Evolutionary conservation across 2,888 invertebrate genomes (phyloP).

Genomic region (Caenorhabditis sp.): DNA sequence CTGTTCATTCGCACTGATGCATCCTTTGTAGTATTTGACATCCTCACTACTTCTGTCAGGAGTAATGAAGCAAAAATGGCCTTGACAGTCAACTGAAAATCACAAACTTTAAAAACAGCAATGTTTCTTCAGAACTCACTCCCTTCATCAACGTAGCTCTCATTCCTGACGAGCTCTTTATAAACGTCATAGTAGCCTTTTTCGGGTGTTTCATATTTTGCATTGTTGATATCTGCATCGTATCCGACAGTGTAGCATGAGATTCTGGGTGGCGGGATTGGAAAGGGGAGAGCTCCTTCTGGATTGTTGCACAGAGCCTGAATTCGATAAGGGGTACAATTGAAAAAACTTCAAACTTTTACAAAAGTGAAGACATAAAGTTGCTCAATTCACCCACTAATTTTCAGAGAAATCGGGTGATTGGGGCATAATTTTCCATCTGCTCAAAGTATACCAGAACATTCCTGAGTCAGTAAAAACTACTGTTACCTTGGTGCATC

Average conservation of each 20-base stretch:
- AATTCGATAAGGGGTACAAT: too few relatives aligned
- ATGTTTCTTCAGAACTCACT: background rate
- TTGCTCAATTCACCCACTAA: too few relatives aligned
- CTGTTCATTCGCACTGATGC: constrained; percentile 26
- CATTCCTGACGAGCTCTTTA: background rate
- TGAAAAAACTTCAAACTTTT: too few relatives aligned
- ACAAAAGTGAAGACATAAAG: too few relatives aligned
- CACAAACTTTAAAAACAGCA: background rate
- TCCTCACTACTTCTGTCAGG: background rate
- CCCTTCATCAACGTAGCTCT: constrained; percentile 16
- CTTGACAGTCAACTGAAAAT: constrained; percentile 13
- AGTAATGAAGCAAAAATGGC: constrained; percentile 24
- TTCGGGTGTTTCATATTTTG: constrained; percentile 24
- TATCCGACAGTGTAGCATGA: constrained; percentile 14
- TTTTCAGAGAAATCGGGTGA: too few relatives aligned
- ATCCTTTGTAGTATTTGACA: constrained; percentile 5
- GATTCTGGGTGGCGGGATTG: background rate
- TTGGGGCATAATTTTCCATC: too few relatives aligned
- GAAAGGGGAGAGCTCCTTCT: constrained; percentile 1
- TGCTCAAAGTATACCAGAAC: too few relatives aligned
- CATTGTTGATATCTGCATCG: constrained; percentile 11
- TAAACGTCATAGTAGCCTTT: background rate
- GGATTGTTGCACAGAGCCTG: background rate
- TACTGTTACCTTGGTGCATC: background rate
- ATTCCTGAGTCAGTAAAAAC: background rate